phyloP scores from a whole-genome alignment of 2,888 invertebrate species.

The Strigamia transsilvanica region DNA sequence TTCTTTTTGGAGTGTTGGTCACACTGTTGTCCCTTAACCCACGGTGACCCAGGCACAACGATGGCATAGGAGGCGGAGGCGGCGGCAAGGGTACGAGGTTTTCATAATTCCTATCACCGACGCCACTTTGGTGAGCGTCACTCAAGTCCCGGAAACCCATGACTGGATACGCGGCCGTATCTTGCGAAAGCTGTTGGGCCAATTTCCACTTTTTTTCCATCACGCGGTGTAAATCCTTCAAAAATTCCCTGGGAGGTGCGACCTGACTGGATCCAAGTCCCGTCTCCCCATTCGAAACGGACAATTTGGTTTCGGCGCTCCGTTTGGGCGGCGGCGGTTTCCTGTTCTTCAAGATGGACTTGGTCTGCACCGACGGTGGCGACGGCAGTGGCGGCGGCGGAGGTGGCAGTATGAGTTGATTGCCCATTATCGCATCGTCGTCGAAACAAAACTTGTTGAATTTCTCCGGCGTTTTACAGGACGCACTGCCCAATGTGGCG shows the following conservation, averaged over 20 bases:
- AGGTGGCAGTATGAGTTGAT: slow-evolving; percentile 57
- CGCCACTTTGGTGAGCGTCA: slow-evolving; percentile 24
- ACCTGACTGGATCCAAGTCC: slow-evolving; percentile 68
- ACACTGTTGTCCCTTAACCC: neutral
- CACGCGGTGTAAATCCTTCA: slow-evolving; percentile 87
- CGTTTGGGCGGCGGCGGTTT: slow-evolving; percentile 73
- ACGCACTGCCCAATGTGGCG: slow-evolving; percentile 5
- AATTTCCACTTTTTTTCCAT: slow-evolving; percentile 90
- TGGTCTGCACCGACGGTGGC: slow-evolving; percentile 54
- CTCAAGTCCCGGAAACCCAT: slow-evolving; percentile 76
- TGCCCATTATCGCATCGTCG: slow-evolving; percentile 56
- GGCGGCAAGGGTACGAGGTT: slow-evolving; percentile 56
- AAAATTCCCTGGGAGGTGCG: slow-evolving; percentile 72
- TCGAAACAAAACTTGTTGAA: slow-evolving; percentile 53
- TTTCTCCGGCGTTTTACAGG: slow-evolving; percentile 10
- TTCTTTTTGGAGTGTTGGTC: slow-evolving; percentile 63
- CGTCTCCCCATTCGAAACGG: slow-evolving; percentile 64
- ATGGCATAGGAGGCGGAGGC: slow-evolving; percentile 58
- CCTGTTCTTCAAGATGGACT: slow-evolving; percentile 30
- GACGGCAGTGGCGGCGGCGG: slow-evolving; percentile 58
- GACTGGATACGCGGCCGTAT: slow-evolving; percentile 85
- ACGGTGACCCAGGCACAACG: slow-evolving; percentile 14
- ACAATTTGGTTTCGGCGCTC: slow-evolving; percentile 76
- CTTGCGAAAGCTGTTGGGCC: slow-evolving; percentile 88
- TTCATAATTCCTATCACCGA: neutral